A percentile compares a stretch with the other conserved stretches of the same genome.
phyloP scores from a whole-genome alignment of 1,140 invertebrate species.

The Heliothis virescens region DNA sequence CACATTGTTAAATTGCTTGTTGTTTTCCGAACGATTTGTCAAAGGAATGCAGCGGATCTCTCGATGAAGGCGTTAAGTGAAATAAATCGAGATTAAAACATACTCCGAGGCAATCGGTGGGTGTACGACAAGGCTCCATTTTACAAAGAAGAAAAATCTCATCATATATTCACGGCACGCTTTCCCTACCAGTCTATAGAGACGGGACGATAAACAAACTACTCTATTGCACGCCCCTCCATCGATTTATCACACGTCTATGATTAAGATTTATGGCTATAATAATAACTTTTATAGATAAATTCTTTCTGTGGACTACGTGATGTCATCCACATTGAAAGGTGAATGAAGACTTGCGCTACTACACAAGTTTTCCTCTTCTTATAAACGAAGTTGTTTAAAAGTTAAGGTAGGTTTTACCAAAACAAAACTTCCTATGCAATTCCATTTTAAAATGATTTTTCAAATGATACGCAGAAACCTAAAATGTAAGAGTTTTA shows the following conservation, averaged over 20 bases:
- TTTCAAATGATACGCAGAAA: too few species aligned
- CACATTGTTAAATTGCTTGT: conserved; percentile 29
- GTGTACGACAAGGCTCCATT: conserved; percentile 26
- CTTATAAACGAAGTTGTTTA: not conserved
- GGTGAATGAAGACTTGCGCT: conserved; percentile 6
- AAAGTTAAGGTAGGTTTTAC: too few species aligned
- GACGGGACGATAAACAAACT: conserved; percentile 47
- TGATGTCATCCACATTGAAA: conserved; percentile 38
- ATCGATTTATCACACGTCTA: conserved; percentile 48
- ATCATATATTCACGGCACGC: conserved; percentile 43
- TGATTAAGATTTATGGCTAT: conserved; percentile 47
- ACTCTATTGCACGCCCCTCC: conserved; percentile 43
- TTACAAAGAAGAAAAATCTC: conserved; percentile 43
- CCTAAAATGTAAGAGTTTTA: too few species aligned
- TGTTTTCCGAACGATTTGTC: conserved; percentile 37
- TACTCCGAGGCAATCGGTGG: conserved; percentile 20
- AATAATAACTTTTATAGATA: conserved; percentile 45
- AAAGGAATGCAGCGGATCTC: conserved; percentile 27
- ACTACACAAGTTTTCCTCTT: not conserved
- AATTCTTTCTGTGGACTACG: conserved; percentile 28
- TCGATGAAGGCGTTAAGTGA: conserved; percentile 34
- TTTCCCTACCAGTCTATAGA: conserved; percentile 42
- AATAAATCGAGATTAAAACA: conserved; percentile 41
- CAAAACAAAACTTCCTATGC: too few species aligned
- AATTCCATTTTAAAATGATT: too few species aligned